phyloP scores from a whole-genome alignment of 2,113 vertebrate genomes.

The Callospermophilus lateralis region DNA sequence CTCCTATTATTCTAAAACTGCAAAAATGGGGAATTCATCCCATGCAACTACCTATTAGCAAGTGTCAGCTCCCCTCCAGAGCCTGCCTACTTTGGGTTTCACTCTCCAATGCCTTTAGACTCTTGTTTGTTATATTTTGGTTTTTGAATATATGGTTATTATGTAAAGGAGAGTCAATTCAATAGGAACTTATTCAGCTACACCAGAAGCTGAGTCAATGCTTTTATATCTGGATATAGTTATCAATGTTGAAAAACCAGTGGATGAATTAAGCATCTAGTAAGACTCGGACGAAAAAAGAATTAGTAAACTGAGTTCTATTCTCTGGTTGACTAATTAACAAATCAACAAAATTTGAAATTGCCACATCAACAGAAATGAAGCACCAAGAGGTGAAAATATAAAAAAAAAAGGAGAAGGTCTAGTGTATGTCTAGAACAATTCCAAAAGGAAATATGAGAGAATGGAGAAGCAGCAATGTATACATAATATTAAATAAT shows the following conservation, averaged over 20 bases:
- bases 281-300: not conserved
- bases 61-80: not conserved
- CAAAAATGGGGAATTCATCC: not conserved
- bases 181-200: not conserved
- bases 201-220: not conserved
- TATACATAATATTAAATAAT: not conserved
- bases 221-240: conserved; percentile 10
- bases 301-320: not conserved
- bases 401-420: not conserved
- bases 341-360: not conserved
- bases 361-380: not conserved
- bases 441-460: not conserved
- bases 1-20: not conserved
- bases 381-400: not conserved
- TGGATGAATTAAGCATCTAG: not conserved
- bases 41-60: not conserved
- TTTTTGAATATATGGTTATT: not conserved
- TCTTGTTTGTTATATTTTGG: not conserved
- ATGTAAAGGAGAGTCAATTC: not conserved
- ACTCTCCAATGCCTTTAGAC: not conserved
- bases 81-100: not conserved
- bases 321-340: too few species aligned
- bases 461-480: not conserved
- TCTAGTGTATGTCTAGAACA: not conserved
- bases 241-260: conserved; percentile 46